Evolutionary conservation across 1,140 invertebrate species (phyloP), one percentile per base, ranked within the genome.

Genomic region (Paralvinella palmiformis): DNA sequence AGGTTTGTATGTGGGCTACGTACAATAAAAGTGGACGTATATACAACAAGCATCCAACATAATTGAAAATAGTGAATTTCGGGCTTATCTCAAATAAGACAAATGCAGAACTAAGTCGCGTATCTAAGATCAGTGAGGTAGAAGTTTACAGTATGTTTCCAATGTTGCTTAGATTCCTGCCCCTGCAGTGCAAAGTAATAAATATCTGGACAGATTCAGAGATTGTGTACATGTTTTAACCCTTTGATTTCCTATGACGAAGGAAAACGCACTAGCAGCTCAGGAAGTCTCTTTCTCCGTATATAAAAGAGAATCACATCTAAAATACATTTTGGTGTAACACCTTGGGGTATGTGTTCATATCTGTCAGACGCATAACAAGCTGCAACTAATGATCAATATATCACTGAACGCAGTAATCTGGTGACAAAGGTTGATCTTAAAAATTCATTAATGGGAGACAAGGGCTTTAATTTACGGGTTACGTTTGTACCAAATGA

Each of bases 41-140:
- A n/a, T n/a, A n/a, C n/a, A n/a, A n/a, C n/a, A n/a, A n/a, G n/a
- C n/a, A n/a, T n/a, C n/a, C n/a, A n/a, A n/a, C n/a, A n/a, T n/a
- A n/a, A n/a, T n/a, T n/a, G n/a, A n/a, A n/a, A n/a, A n/a, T n/a
- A n/a, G n/a, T n/a, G n/a, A n/a, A n/a, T n/a, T n/a, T n/a, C n/a
- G n/a, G n/a, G n/a, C n/a, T n/a, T n/a, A n/a, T n/a, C n/a, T n/a
- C n/a, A n/a, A n/a, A 68, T 56, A 70, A 61, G 22, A 55, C 61
- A 31, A 67, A 75, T 58, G 64, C 65, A 61, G 73, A 73, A 69
- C n/a, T 75, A 3, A 64, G 68, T 50, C 31, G 59, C 15, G 45
- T 60, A 5, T 60, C 44, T 60, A 22, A 32, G 17, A 60, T 60
- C 24, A 41, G 15, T 13, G 41, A 60, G 58, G 24, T 36, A 60